phyloP scores from a whole-genome alignment of 1,140 invertebrate species.

The Meloidogyne floridensis region DNA sequence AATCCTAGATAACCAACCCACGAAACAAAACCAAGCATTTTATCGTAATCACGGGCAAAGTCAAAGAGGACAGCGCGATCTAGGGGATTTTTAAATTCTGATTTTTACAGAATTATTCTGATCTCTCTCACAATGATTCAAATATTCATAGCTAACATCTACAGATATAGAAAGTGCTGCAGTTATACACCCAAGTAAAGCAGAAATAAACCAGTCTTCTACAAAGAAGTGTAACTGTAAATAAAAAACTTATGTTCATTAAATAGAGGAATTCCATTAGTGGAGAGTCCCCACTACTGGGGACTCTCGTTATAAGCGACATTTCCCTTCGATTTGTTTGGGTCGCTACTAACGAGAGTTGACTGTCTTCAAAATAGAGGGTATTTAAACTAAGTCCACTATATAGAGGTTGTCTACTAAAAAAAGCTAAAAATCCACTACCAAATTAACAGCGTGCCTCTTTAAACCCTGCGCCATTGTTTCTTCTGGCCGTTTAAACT shows the following conservation, averaged over 20 bases:
- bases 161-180: constrained; percentile 62
- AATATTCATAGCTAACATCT: constrained; percentile 59
- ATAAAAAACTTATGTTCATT: too few species aligned
- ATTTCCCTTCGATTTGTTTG: too few species aligned
- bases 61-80: constrained; percentile 62
- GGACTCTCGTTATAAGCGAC: too few species aligned
- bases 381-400: too few species aligned
- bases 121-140: constrained; percentile 54
- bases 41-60: constrained; percentile 42
- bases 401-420: too few species aligned
- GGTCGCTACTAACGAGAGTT: too few species aligned
- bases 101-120: background rate
- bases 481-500: background rate
- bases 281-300: too few species aligned
- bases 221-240: constrained; percentile 58
- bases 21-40: constrained; percentile 48
- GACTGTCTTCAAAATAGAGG: too few species aligned
- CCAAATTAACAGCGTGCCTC: background rate
- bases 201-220: constrained; percentile 63
- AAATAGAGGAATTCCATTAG: too few species aligned
- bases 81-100: constrained; percentile 22
- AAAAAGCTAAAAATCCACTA: background rate
- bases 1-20: constrained; percentile 58
- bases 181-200: constrained; percentile 61
- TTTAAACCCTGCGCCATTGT: background rate